These are phyloP conservation scores for Hydropsyche betteni DNA, from an alignment of 2,888 invertebrate species.

Conservation along the genomic window DNA sequence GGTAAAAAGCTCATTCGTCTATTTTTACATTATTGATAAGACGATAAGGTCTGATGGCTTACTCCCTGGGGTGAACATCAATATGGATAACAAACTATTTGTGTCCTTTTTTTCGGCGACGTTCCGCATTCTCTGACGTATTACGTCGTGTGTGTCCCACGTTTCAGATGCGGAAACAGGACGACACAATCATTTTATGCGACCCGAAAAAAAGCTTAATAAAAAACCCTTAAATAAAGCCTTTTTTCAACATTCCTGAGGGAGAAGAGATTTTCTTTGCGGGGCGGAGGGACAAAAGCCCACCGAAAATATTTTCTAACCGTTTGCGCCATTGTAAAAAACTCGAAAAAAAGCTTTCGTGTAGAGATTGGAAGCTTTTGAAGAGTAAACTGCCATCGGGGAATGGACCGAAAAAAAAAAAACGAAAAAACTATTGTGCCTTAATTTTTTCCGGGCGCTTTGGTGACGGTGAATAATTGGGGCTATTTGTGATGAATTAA, in stretches of 20 bases:
- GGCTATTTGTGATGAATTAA: not conserved
- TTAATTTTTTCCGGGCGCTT: not conserved
- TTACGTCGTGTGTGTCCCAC: no score
- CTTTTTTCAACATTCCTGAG: slow-evolving; percentile 32
- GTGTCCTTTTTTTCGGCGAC: no score
- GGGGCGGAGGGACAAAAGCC: slow-evolving; percentile 30
- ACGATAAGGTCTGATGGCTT: no score
- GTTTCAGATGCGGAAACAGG: not conserved
- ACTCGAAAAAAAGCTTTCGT: no score
- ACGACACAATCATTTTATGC: slow-evolving; percentile 9
- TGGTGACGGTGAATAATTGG: not conserved
- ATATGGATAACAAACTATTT: no score
- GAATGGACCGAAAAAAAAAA: slow-evolving; percentile 2
- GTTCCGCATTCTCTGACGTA: no score
- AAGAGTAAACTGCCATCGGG: slow-evolving; percentile 10
- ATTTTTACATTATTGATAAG: no score
- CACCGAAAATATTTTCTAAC: slow-evolving; percentile 33
- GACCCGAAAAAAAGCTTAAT: not conserved
- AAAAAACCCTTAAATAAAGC: slow-evolving; percentile 7
- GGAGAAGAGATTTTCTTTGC: slow-evolving; percentile 43
- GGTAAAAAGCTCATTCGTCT: no score
- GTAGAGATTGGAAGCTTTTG: slow-evolving; percentile 8
- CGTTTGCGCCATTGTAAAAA: slow-evolving; percentile 20
- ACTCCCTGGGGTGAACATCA: no score
- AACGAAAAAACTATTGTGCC: slow-evolving; percentile 3